Conservation (phyloP, 2,888 invertebrate species). For the Sympetrum striolatum region DNA sequence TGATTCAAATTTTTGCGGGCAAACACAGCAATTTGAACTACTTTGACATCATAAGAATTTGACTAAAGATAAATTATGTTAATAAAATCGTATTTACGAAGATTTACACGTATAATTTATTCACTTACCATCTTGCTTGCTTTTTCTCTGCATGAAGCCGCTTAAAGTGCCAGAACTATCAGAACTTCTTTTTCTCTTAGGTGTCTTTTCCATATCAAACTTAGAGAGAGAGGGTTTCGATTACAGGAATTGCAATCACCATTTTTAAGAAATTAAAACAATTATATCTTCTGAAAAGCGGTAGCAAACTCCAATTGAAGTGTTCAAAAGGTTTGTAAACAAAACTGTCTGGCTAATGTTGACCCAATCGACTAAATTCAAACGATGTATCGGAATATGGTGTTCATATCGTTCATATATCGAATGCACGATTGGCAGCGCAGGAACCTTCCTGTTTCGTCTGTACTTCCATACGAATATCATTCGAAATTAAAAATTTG, state of each 20-base stretch:
- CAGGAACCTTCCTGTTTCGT: background rate
- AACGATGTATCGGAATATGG: background rate
- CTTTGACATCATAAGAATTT: background rate
- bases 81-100: no score
- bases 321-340: background rate
- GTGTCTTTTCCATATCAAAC: conserved; percentile 40
- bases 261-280: background rate
- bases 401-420: background rate
- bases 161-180: conserved; percentile 44
- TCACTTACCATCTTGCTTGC: conserved; percentile 48
- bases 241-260: background rate
- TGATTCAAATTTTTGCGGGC: no score
- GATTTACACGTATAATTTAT: no score
- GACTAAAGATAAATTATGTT: background rate
- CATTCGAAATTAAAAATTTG: no score
- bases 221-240: no score
- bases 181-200: conserved; percentile 45
- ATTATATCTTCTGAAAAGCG: background rate
- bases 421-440: background rate
- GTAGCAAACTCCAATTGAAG: no score
- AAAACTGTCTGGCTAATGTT: background rate
- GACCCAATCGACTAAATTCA: no score
- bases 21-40: no score
- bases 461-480: no score
- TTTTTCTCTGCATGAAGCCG: conserved; percentile 45